Percentiles rank a stretch among this genome's conserved stretches.
Conservation (phyloP, 2,888 invertebrate species). For the Sphinx pinastri region DNA sequence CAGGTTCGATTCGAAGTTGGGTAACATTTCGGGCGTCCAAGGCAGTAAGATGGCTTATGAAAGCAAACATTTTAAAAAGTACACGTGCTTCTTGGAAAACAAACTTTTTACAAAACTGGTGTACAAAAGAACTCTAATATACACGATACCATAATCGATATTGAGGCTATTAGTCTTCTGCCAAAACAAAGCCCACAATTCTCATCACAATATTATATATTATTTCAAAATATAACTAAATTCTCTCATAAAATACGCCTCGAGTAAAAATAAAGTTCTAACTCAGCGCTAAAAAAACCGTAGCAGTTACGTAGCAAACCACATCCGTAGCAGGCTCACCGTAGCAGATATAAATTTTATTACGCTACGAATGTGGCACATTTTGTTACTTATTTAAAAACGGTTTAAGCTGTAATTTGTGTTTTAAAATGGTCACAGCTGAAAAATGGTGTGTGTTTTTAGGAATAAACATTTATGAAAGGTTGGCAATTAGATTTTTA, state of each 20-base stretch:
- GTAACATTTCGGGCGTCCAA: no score
- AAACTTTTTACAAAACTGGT: no score
- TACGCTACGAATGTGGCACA: conserved; percentile 4
- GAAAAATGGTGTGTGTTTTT: not conserved
- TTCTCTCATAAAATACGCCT: not conserved
- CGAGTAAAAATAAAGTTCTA: conserved; percentile 9
- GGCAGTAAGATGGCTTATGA: no score
- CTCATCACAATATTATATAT: not conserved
- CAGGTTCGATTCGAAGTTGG: no score
- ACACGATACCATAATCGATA: no score
- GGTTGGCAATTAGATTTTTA: no score
- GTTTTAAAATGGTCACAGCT: not conserved
- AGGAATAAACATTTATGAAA: no score
- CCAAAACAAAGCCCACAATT: no score
- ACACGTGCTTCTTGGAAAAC: no score
- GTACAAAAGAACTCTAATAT: no score
- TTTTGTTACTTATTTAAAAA: not conserved
- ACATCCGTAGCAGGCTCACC: conserved; percentile 5
- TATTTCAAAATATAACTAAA: not conserved
- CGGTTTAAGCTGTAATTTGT: not conserved
- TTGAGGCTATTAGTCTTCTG: no score
- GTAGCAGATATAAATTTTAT: conserved; percentile 13
- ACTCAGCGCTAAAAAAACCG: conserved; percentile 17
- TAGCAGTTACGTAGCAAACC: conserved; percentile 21
- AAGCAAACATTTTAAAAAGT: no score